A percentile compares a stretch with the other conserved stretches of the same genome.
Evolutionary conservation across 2,888 invertebrate genomes (phyloP).

Genomic region (Lasioglossum oenotherae): DNA sequence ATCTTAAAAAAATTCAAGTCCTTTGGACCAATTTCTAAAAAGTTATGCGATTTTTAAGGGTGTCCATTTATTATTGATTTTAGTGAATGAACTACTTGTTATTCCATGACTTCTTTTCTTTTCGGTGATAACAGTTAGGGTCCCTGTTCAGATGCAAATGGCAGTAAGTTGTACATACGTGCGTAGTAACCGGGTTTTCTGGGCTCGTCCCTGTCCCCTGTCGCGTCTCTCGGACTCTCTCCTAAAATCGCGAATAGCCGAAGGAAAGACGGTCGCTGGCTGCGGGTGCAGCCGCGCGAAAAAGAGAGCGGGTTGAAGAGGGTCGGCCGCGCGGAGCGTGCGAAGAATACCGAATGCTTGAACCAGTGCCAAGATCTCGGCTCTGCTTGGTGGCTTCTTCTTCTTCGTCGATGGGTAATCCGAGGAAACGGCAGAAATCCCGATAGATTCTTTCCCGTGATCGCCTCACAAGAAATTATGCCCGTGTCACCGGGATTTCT

Average conservation of each 20-base stretch:
- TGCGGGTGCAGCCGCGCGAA: constrained; percentile 32
- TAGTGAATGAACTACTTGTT: no score
- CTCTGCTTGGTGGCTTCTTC: constrained; percentile 32
- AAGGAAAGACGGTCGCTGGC: constrained; percentile 28
- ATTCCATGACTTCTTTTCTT: no score
- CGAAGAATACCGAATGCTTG: constrained; percentile 74
- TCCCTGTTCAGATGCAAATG: no score
- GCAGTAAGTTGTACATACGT: no score
- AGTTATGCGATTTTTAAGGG: no score
- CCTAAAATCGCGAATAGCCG: constrained; percentile 55
- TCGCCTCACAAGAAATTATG: constrained; percentile 24
- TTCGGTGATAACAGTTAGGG: no score
- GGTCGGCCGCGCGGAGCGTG: neutral
- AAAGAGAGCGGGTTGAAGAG: constrained; percentile 34
- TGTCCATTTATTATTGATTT: no score
- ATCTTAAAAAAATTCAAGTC: no score
- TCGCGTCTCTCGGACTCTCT: constrained; percentile 32
- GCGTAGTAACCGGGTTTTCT: constrained; percentile 53
- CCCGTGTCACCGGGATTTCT: neutral
- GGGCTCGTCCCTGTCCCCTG: constrained; percentile 18
- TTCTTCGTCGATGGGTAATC: constrained; percentile 40
- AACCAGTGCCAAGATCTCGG: constrained; percentile 77
- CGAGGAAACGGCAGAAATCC: constrained; percentile 20
- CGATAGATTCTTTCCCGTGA: constrained; percentile 24
- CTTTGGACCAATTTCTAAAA: no score